A percentile compares a stretch with the other conserved stretches of the same genome.
phyloP scores from a whole-genome alignment of 2,113 vertebrate genomes.

The Alouatta palliata region DNA sequence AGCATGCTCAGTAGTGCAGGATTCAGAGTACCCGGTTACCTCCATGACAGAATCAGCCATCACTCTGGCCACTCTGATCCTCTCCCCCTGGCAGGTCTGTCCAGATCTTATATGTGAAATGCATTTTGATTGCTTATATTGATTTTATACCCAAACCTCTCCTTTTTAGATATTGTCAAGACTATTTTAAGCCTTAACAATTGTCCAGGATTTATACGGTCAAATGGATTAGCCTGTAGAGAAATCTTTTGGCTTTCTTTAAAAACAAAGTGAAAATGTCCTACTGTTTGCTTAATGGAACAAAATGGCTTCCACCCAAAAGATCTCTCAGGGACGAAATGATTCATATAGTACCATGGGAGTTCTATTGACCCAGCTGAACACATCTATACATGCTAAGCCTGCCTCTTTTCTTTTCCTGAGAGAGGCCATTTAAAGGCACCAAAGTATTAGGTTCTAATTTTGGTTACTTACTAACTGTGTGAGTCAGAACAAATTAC shows the following conservation, averaged over 20 bases:
- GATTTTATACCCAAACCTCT: conserved; percentile 42
- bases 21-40: background rate
- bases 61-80: background rate
- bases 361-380: background rate
- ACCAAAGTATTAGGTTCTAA: background rate
- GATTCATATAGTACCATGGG: background rate
- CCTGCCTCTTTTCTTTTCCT: background rate
- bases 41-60: background rate
- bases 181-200: conserved; percentile 42
- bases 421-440: background rate
- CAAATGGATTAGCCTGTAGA: conserved; percentile 30
- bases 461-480: background rate
- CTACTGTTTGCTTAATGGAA: conserved; percentile 27
- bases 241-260: conserved; percentile 3
- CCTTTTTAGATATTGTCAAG: background rate
- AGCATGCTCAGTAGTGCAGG: accelerated
- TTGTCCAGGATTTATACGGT: conserved; percentile 21
- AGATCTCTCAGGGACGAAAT: background rate
- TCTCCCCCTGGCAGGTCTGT: background rate
- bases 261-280: conserved; percentile 35
- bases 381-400: background rate
- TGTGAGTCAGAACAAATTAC: background rate
- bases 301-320: background rate
- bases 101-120: conserved; percentile 22
- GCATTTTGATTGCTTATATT: conserved; percentile 38